Base-by-base conservation (phyloP, 2,888 invertebrate species). In the Amblyteles armatorius region DNA sequence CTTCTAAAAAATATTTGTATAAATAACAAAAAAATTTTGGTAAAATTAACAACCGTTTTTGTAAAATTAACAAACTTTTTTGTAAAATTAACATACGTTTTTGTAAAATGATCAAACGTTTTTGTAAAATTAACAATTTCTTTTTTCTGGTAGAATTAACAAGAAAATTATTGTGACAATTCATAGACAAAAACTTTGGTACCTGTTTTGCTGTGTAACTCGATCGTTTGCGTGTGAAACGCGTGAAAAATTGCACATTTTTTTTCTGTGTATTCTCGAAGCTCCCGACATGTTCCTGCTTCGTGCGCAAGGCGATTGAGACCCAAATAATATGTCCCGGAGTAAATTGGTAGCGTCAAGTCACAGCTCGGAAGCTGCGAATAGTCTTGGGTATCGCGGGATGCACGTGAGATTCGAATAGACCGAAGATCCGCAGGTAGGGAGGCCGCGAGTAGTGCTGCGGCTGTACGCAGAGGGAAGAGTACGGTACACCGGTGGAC, bases 401-500 rank as follows among this genome's bases (percentile, higher is more conserved):
- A 29, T 63, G 16, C 63, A 63, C 33, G 29, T 63, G 16, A 16
- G 63, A 77, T 77, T 48, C 65, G 36, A n/a, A 77, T 50, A 68
- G 48, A 48, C 29, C 9, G 7, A 13, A 44, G 68, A 52, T 63
- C 36, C 69, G 50, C 44, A 72, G 57, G 55, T 50, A 63, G 68
- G 40, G 48, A 67, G 57, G 26, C 44, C 44, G 22, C 71, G 40
- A 55, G 57, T 55, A 29, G 63, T 71, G 44, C 4, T 36, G 63
- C 63, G 63, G 60, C 6, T 19, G 44, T 60, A 29, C 57, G 60
- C 55, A 55, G 57, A 19, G 26, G 7, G 72, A 65, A 71, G 67
- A 72, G 63, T 78, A 57, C 55, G 36, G 68, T 63, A 79, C 36
- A 79, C 79, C 74, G 69, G 79, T 68, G 77, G 73, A 77, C 81